phyloP scores from a whole-genome alignment of 2,888 invertebrate genomes.

The Phyto melanocephala region DNA sequence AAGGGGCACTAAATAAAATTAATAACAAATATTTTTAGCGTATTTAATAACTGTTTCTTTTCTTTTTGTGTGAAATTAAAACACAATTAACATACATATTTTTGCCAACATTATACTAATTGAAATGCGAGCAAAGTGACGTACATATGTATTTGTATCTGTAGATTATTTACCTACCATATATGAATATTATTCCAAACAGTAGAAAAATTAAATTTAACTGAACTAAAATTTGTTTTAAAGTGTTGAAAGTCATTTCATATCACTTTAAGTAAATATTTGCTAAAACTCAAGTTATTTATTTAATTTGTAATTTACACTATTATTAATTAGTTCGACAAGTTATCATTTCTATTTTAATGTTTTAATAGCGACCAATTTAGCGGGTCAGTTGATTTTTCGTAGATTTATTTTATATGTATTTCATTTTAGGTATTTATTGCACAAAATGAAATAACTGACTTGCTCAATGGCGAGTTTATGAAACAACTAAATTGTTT shows the following conservation, averaged over 20 bases:
- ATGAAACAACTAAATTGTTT: slow-evolving; percentile 66
- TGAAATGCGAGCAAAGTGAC: background rate
- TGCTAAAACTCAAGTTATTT: background rate
- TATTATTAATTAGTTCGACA: slow-evolving; percentile 13
- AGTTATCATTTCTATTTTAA: background rate
- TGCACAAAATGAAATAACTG: slow-evolving; percentile 35
- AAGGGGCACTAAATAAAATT: background rate
- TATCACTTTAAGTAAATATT: background rate
- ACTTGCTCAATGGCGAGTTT: slow-evolving; percentile 69
- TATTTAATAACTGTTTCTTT: background rate
- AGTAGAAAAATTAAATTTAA: slow-evolving; percentile 22
- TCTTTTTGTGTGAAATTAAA: background rate
- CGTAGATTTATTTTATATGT: background rate
- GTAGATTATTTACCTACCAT: slow-evolving; percentile 28
- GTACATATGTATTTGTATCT: background rate
- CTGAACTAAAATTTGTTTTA: background rate
- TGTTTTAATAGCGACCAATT: slow-evolving; percentile 46
- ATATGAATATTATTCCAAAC: slow-evolving; percentile 14
- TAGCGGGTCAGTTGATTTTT: slow-evolving; percentile 39
- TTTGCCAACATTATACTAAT: background rate
- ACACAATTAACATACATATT: background rate
- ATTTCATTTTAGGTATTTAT: background rate
- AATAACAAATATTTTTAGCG: background rate
- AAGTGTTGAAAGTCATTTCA: slow-evolving; percentile 7
- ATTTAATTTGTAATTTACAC: slow-evolving; percentile 32